Evolutionary conservation across 2,797 vertebrate genomes (phyloP).

Genomic region (Rhincodon typus): DNA sequence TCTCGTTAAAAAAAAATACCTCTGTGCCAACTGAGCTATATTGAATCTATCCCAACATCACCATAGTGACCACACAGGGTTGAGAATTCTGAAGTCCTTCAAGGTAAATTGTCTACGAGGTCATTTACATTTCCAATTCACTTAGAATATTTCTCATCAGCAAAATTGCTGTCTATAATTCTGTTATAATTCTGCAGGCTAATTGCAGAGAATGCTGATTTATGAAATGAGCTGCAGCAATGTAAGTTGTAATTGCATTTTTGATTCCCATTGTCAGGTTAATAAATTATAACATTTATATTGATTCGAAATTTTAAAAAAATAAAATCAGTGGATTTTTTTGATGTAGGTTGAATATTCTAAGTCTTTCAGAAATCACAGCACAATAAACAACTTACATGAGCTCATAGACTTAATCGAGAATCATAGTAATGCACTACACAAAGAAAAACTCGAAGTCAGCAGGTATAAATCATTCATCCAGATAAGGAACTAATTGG

Average conservation of each 20-base stretch:
- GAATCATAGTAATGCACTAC: not conserved
- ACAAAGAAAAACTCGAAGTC: not conserved
- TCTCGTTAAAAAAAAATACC: no score
- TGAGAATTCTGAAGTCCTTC: no score
- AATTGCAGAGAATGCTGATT: not conserved
- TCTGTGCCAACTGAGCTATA: no score
- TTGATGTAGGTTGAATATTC: not conserved
- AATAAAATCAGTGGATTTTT: no score
- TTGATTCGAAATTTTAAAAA: accelerated
- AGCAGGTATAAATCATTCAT: not conserved
- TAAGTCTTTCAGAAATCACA: not conserved
- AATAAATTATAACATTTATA: not conserved
- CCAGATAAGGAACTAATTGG: not conserved
- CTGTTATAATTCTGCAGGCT: no score
- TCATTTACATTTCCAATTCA: no score
- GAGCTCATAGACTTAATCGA: not conserved
- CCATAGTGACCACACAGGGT: no score
- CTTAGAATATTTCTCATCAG: no score
- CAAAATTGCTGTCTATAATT: no score
- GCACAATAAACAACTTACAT: not conserved
- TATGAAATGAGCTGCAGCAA: not conserved
- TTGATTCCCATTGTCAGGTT: not conserved
- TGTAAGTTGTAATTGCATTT: not conserved
- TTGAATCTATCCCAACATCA: no score
- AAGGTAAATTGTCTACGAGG: no score